Base-by-base conservation (phyloP, 2,113 vertebrate species). In the Aix galericulata region DNA sequence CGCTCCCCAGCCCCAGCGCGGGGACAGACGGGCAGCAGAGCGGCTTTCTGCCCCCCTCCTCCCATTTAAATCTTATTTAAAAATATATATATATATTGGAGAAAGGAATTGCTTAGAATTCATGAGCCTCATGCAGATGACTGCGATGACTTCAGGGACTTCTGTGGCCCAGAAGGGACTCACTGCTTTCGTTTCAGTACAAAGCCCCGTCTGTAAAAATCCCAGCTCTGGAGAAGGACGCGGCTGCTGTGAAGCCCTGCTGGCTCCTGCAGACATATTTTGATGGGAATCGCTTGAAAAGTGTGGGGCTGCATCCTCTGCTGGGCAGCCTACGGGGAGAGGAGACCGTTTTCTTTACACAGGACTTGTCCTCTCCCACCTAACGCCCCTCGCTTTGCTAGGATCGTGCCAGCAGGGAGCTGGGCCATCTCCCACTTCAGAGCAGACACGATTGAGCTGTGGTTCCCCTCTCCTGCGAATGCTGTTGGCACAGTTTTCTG, bases 191-290 rank as follows among this genome's bases (percentile, higher is more conserved):
- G 1, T 68, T 94, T 50, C 79, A 46, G 38, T 13, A 78, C 80
- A 75, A 88, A 94, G 80, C 53, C 80, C 9, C 66, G 31, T 86
- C 86, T 88, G 77, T 84, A 66, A n/a, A 78, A 86, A 88, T 31
- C 82, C n/a, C 56, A 0, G 2, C 5, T 14, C 60, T 0, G 4
- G 69, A 88, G 73, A 91, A 86, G 59, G 55, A 69, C 83, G 60
- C 21, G 10, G 17, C 17, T 14, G 50, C 60, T 0, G 0, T 1
- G 17, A 80, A 91, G 12, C 25, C 52, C 66, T 0, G 0, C 86
- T 79, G 72, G 42, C 6, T 94, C 59, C 68, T 0, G 2, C 46
- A 0, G 1, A 29, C 3, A 0, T 91, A 94, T 91, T 86, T 95
- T 73, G 69, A 67, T 82, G 71, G 77, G 74, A 89, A 66, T 80